Conservation (phyloP, 2,888 invertebrate genomes). For the Pammene fasciana region DNA sequence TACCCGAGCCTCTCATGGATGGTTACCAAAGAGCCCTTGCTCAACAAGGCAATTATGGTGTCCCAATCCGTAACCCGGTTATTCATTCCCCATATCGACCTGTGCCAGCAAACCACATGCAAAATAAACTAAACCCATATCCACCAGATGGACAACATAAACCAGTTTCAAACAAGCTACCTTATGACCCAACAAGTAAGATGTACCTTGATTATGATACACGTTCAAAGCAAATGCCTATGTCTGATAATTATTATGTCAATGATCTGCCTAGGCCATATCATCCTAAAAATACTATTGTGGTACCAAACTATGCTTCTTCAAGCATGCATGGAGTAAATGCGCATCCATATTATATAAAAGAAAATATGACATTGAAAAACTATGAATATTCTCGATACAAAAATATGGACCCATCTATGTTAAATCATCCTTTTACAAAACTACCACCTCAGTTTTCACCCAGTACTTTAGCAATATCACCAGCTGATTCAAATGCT, state of each 20-base stretch:
- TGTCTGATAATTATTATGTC: constrained; percentile 64
- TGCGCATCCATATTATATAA: constrained; percentile 67
- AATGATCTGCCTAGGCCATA: constrained; percentile 66
- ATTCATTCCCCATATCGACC: constrained; percentile 69
- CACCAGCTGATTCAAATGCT: constrained; percentile 74
- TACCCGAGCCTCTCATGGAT: constrained; percentile 66
- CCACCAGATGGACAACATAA: constrained; percentile 62
- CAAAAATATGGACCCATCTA: constrained; percentile 64
- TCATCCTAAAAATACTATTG: constrained; percentile 62
- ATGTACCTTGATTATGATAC: constrained; percentile 69
- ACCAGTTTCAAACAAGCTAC: constrained; percentile 62
- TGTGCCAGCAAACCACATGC: constrained; percentile 62
- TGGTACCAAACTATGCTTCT: constrained; percentile 64
- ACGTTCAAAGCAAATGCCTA: constrained; percentile 56
- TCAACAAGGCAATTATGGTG: constrained; percentile 63
- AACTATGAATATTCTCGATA: constrained; percentile 68
- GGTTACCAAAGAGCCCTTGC: constrained; percentile 66
- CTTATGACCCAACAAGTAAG: constrained; percentile 67
- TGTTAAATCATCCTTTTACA: constrained; percentile 60
- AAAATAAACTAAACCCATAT: constrained; percentile 68
- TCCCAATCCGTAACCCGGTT: constrained; percentile 66
- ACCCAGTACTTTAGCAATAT: constrained; percentile 72
- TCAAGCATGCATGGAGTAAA: constrained; percentile 63
- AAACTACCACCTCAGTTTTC: constrained; percentile 72
- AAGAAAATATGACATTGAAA: constrained; percentile 64